Evolutionary conservation across 2,113 vertebrate species (phyloP), one percentile per base, ranked within the genome.

Genomic region (Patagioenas fasciata): DNA sequence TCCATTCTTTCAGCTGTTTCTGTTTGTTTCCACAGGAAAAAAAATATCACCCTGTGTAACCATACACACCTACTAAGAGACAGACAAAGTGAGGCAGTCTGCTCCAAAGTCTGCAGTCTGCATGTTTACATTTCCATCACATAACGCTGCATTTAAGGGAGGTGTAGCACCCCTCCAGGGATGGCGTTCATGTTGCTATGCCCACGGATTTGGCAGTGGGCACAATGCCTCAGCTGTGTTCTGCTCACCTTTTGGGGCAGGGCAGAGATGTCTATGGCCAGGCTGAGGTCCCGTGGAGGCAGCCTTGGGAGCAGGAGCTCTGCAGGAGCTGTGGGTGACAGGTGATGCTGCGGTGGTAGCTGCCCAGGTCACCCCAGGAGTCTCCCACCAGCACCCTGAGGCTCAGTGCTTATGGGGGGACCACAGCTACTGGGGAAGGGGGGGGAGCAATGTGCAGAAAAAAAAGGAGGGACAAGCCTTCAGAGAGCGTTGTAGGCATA

Each of bases 111-210:
- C 40, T 40, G 40, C 40, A 40, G 40, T 40, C 40, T 40, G 13
- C 11, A 29, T 3, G 1, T 50, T 53, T 32, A 34, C 7, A 16
- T 61, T 74, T 12, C 50, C 32, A 28, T 10, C 20, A 36, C 0
- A 0, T 32, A 48, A 28, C 0, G 0, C 47, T 66, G 13, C 44
- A 47, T 1, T 0, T 19, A 28, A 67, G 15, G 23, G 32, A 50
- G 38, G 18, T 1, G 0, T 3, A 64, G 64, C 18, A 4, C 13
- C 89, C 42, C 51, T 47, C 13, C 36, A n/a, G 40, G 25, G 31
- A 32, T 2, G 0, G 8, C 15, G 10, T 9, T 15, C 5, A 6
- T 29, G 23, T 9, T 31, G 47, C 69, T 32, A 2, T 5, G 61
- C 11, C 47, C 60, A 28, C 0, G 0, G 31, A 40, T 34, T 31